These are phyloP conservation scores for Catocala nupta DNA, from an alignment of 2,888 invertebrate species.

Conservation along the genomic window DNA sequence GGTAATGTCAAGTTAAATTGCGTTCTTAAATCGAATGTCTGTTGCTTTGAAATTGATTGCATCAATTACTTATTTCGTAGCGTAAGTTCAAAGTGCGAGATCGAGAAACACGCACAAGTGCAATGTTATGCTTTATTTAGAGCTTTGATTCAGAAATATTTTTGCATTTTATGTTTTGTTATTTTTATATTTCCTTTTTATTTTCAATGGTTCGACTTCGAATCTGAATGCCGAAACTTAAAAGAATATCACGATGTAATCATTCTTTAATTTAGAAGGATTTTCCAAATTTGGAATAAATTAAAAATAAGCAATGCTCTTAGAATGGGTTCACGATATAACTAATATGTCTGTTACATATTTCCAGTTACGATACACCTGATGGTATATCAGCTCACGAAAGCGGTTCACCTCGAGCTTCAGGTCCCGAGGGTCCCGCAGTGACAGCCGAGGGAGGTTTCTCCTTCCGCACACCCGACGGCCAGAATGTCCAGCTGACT, in stretches of 20 bases:
- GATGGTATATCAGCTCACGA: slow-evolving; percentile 89
- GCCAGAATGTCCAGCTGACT: slow-evolving; percentile 88
- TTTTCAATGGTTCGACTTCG: too few species aligned
- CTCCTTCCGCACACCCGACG: slow-evolving; percentile 90
- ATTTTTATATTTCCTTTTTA: too few species aligned
- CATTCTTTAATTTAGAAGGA: too few species aligned
- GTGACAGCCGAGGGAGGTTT: slow-evolving; percentile 89
- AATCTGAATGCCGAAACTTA: too few species aligned
- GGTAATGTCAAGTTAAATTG: slow-evolving; percentile 68
- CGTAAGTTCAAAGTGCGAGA: slow-evolving; percentile 66
- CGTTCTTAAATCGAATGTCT: slow-evolving; percentile 26
- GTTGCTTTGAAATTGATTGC: slow-evolving; percentile 53
- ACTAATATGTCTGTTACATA: background rate
- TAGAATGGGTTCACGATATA: too few species aligned
- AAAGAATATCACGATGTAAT: too few species aligned
- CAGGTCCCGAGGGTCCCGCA: slow-evolving; percentile 84
- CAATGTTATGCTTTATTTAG: too few species aligned
- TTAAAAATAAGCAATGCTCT: too few species aligned
- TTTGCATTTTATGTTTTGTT: too few species aligned
- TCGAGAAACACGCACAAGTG: background rate
- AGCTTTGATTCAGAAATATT: too few species aligned
- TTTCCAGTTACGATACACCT: slow-evolving; percentile 88
- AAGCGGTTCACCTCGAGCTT: slow-evolving; percentile 86
- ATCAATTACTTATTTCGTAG: slow-evolving; percentile 70
- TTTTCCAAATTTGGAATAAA: too few species aligned